Evolutionary conservation across 2,113 vertebrate species (phyloP).

Genomic region (Hippocampus barbouri): DNA sequence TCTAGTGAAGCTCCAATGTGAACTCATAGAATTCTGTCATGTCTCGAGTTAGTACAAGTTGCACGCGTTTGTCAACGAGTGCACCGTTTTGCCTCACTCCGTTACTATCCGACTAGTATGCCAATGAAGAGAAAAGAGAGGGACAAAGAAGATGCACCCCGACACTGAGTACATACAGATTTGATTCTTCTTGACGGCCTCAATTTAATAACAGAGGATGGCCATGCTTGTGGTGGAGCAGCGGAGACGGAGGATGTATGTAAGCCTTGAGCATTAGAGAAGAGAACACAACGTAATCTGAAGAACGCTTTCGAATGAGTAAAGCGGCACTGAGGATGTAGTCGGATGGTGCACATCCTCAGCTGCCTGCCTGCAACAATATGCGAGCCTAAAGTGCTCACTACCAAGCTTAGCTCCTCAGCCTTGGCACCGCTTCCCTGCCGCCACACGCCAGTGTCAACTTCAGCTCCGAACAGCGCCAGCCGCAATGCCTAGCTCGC

Average conservation of each 20-base stretch:
- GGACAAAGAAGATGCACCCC: slow-evolving; percentile 25
- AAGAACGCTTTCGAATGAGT: slow-evolving; percentile 40
- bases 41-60: no score
- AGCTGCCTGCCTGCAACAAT: slow-evolving; percentile 45
- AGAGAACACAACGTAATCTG: slow-evolving; percentile 32
- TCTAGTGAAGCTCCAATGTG: no score
- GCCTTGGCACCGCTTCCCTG: slow-evolving; percentile 43
- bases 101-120: no score
- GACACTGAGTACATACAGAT: slow-evolving; percentile 1
- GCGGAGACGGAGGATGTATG: slow-evolving; percentile 15
- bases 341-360: slow-evolving; percentile 34
- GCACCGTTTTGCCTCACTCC: no score
- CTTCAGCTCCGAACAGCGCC: slow-evolving; percentile 55
- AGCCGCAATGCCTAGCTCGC: slow-evolving; percentile 33
- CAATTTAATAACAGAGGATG: not conserved
- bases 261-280: slow-evolving; percentile 36
- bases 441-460: slow-evolving; percentile 46
- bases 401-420: slow-evolving; percentile 51
- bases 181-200: not conserved
- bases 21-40: no score
- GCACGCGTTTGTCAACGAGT: no score
- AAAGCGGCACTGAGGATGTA: slow-evolving; percentile 29
- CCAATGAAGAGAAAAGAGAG: no score
- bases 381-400: slow-evolving; percentile 50
- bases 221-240: not conserved